Conservation (phyloP, 2,888 invertebrate species). For the Hemithea aestivaria region DNA sequence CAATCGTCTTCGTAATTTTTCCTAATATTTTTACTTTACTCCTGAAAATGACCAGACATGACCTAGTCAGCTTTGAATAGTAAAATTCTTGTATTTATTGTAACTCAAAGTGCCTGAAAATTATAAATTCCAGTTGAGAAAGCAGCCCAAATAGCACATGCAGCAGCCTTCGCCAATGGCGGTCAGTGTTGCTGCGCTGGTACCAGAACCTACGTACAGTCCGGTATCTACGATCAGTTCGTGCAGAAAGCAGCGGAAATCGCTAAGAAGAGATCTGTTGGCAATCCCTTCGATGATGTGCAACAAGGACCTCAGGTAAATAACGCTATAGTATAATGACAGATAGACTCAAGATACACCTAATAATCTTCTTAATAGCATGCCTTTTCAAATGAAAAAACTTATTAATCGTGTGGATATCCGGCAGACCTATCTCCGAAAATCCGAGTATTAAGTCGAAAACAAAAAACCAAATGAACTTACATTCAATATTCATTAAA, state of each 20-base stretch:
- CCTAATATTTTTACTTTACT: no score
- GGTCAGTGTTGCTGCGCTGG: conserved; percentile 83
- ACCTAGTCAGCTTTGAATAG: no score
- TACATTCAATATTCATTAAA: no score
- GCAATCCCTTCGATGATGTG: conserved; percentile 87
- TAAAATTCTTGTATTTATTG: conserved; percentile 3
- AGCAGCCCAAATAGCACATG: conserved; percentile 66
- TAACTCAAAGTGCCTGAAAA: background rate
- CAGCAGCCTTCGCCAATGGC: conserved; percentile 64
- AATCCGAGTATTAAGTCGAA: no score
- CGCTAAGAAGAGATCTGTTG: conserved; percentile 86
- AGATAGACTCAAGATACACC: no score
- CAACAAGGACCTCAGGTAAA: conserved; percentile 92
- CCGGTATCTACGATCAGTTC: conserved; percentile 91
- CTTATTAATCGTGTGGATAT: no score
- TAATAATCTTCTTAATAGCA: no score
- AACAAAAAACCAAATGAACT: no score
- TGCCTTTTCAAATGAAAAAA: no score
- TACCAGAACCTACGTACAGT: conserved; percentile 93
- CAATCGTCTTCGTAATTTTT: no score
- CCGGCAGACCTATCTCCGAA: no score
- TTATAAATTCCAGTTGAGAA: conserved; percentile 51
- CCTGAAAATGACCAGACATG: no score
- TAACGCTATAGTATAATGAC: background rate
- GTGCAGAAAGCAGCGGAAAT: conserved; percentile 85